phyloP scores from a whole-genome alignment of 2,888 invertebrate genomes.

The Acanthococcus lagerstroemiae region DNA sequence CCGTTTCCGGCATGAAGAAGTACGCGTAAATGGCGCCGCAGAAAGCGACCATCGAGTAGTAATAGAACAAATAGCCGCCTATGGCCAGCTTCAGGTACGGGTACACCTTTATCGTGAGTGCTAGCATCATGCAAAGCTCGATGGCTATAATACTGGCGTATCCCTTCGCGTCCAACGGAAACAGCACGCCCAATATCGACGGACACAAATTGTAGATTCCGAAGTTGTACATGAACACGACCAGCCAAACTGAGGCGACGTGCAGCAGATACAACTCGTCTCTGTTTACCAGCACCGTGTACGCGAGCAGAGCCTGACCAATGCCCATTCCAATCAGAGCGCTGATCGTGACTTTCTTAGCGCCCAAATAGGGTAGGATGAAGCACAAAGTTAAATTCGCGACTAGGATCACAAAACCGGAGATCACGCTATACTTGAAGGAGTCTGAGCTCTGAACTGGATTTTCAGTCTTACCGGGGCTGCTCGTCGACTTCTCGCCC shows the following conservation, averaged over 20 bases:
- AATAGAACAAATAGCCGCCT: slow-evolving; percentile 41
- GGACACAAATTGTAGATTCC: slow-evolving; percentile 50
- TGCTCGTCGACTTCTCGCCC: background rate
- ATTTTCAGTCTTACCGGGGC: background rate
- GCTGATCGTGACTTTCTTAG: slow-evolving; percentile 48
- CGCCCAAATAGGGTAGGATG: slow-evolving; percentile 45
- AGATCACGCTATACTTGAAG: background rate
- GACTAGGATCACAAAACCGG: background rate
- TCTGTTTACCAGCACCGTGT: slow-evolving; percentile 11
- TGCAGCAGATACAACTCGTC: slow-evolving; percentile 42
- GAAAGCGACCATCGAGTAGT: slow-evolving; percentile 20
- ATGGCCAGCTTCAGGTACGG: slow-evolving; percentile 43
- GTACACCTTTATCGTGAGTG: slow-evolving; percentile 47
- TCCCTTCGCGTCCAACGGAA: slow-evolving; percentile 47
- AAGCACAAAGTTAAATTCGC: background rate
- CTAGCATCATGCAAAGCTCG: slow-evolving; percentile 47
- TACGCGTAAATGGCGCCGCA: background rate
- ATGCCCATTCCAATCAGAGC: slow-evolving; percentile 50
- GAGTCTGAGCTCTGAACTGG: background rate
- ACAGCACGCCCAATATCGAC: slow-evolving; percentile 50
- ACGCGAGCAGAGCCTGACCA: slow-evolving; percentile 46
- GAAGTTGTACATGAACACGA: slow-evolving; percentile 47
- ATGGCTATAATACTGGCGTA: slow-evolving; percentile 41
- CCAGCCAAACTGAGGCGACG: slow-evolving; percentile 43
- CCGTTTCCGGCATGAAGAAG: slow-evolving; percentile 17